These are phyloP conservation scores for Corticium candelabrum DNA, from an alignment of 37 sponge, comb jelly and placozoan species.

Conservation along the genomic window DNA sequence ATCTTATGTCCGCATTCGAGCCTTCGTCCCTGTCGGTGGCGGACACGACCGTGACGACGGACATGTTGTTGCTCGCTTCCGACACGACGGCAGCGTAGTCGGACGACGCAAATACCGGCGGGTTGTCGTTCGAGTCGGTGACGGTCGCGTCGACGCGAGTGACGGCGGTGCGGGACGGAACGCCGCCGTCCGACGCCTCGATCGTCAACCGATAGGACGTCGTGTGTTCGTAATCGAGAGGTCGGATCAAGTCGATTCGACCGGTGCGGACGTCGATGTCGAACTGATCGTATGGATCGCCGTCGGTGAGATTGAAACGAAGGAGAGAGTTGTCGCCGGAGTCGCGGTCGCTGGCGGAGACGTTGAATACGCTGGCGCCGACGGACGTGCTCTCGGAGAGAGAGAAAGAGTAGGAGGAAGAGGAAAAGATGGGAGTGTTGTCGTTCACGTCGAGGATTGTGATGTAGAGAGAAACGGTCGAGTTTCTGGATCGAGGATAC, in stretches of 20 bases:
- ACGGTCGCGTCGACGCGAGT: background rate
- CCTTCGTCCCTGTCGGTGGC: background rate
- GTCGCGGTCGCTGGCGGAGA: background rate
- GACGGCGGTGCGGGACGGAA: background rate
- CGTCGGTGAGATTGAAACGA: background rate
- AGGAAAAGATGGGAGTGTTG: background rate
- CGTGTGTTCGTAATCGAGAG: background rate
- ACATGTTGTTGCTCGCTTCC: background rate
- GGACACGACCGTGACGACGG: background rate
- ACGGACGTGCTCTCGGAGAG: background rate
- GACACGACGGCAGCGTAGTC: background rate
- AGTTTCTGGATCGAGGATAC: background rate
- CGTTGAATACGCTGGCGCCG: background rate
- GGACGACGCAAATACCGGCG: background rate
- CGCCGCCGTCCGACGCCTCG: background rate
- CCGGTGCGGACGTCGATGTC: background rate
- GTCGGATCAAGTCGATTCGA: background rate
- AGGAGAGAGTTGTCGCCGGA: background rate
- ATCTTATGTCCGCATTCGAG: background rate
- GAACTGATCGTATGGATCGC: constrained; percentile 1
- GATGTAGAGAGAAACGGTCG: background rate
- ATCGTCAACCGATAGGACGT: background rate
- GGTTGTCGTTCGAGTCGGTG: background rate
- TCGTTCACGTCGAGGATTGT: background rate
- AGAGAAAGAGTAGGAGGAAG: background rate